Evolutionary conservation across 2,888 invertebrate species (phyloP).

Genomic region (Hirudinaria manillensis): DNA sequence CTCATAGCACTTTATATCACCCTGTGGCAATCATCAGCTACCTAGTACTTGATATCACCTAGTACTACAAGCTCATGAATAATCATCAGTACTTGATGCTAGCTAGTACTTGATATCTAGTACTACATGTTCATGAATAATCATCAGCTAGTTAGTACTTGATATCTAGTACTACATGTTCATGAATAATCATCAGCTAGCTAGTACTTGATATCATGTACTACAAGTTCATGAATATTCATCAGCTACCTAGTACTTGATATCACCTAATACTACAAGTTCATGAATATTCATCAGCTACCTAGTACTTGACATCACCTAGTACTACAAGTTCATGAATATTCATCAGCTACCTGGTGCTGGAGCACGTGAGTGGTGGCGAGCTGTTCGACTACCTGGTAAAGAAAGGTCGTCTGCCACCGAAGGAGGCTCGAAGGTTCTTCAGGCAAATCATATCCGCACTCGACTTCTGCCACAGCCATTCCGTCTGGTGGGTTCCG

Average conservation of each 20-base stretch:
- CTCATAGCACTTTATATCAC: too few species aligned
- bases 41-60: too few species aligned
- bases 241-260: conserved; percentile 88
- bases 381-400: conserved; percentile 98
- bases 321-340: background rate
- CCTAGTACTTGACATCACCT: conserved; percentile 91
- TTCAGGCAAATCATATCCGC: conserved; percentile 99
- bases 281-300: conserved; percentile 63
- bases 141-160: too few species aligned
- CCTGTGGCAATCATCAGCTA: too few species aligned
- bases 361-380: conserved; percentile 97
- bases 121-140: too few species aligned
- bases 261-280: too few species aligned
- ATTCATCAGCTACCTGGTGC: conserved; percentile 74
- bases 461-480: conserved; percentile 97
- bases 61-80: too few species aligned
- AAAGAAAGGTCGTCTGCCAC: conserved; percentile 92
- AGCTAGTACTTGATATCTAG: too few species aligned
- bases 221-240: background rate
- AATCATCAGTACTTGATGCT: too few species aligned
- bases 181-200: conserved; percentile 63
- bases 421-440: conserved; percentile 91
- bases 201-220: conserved; percentile 93
- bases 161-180: too few species aligned
- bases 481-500: conserved; percentile 84